These are phyloP conservation scores for Cydia strobilella DNA, from an alignment of 1,140 invertebrate genomes.

Conservation along the genomic window DNA sequence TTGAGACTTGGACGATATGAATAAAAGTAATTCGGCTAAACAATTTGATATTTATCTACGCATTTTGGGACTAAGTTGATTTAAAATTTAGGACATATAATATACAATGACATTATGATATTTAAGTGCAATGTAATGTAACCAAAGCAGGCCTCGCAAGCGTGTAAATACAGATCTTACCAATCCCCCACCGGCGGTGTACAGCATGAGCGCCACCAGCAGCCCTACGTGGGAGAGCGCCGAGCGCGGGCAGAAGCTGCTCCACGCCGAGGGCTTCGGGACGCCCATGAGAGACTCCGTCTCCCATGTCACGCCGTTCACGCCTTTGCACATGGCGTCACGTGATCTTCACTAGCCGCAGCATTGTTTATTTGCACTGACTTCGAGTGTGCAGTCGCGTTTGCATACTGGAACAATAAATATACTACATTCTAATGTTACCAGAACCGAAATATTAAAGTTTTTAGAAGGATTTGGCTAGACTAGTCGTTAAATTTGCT, in stretches of 20 bases:
- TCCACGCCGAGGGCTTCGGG: conserved; percentile 68
- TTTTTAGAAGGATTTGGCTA: too few species aligned
- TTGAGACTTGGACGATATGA: too few species aligned
- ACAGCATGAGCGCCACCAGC: conserved; percentile 85
- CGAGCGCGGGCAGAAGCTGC: conserved; percentile 80
- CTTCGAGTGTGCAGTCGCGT: not conserved
- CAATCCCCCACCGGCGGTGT: conserved; percentile 87
- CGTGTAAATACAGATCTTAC: conserved; percentile 76
- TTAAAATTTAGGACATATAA: too few species aligned
- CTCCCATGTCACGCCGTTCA: conserved; percentile 73
- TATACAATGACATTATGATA: too few species aligned
- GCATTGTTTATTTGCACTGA: conserved; percentile 9
- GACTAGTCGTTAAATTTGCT: too few species aligned
- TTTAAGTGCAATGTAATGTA: too few species aligned
- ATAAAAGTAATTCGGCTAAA: too few species aligned
- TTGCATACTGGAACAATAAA: not conserved
- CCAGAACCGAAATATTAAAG: too few species aligned
- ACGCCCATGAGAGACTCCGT: conserved; percentile 75
- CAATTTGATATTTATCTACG: too few species aligned
- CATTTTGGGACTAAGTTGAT: too few species aligned
- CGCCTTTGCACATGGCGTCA: conserved; percentile 65
- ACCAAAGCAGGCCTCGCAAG: too few species aligned
- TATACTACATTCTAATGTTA: too few species aligned
- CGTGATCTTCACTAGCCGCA: conserved; percentile 37
- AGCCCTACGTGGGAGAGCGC: conserved; percentile 85